Percentiles rank a stretch among this genome's conserved stretches.
Conservation (phyloP, 2,888 invertebrate genomes). For the Limnephilus rhombicus region DNA sequence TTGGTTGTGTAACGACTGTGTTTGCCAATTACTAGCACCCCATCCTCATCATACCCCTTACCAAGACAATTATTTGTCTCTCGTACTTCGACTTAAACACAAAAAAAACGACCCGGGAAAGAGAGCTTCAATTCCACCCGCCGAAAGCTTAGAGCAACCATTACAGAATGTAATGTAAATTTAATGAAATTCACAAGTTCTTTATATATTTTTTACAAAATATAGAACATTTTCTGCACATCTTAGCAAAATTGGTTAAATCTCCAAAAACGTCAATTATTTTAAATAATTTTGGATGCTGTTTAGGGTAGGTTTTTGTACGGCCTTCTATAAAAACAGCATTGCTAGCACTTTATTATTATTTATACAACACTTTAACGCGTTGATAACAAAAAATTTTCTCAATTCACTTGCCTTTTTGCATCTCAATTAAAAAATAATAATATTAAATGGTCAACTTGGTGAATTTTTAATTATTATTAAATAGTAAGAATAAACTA, state of each 20-base stretch:
- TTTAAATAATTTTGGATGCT: not conserved
- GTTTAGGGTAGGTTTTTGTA: not conserved
- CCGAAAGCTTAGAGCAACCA: not conserved
- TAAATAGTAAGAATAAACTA: not conserved
- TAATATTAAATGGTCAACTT: not conserved
- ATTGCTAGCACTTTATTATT: not conserved
- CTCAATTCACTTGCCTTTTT: not conserved
- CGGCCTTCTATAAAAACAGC: not conserved
- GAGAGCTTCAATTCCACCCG: no score
- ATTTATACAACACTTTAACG: not conserved
- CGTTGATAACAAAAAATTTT: not conserved
- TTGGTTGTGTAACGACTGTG: not conserved
- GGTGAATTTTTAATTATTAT: not conserved
- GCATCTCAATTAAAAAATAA: not conserved
- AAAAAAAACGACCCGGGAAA: not conserved
- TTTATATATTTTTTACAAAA: no score
- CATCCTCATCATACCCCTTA: not conserved
- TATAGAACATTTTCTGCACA: no score
- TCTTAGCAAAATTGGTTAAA: not conserved
- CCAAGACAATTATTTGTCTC: not conserved
- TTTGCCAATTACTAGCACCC: not conserved
- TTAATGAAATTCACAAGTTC: not conserved
- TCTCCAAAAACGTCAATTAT: not conserved
- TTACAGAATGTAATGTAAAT: not conserved
- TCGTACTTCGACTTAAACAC: not conserved